Percentiles rank a stretch among this genome's conserved stretches.
These are phyloP conservation scores for Scophthalmus maximus DNA, from an alignment of 2,113 vertebrate species.

Conservation along the genomic window DNA sequence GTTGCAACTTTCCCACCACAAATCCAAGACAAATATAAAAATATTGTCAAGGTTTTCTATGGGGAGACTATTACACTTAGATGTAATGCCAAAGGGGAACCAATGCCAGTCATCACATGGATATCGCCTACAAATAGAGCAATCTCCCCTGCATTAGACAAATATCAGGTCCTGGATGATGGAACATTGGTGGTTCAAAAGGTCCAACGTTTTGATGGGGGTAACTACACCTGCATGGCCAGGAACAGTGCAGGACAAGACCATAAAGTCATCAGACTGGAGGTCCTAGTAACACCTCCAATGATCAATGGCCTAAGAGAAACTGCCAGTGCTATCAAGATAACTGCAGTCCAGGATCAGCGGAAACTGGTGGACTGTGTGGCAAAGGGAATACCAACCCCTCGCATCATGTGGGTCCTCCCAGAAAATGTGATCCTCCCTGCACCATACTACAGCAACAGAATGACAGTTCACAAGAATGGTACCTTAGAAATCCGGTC, in stretches of 20 bases:
- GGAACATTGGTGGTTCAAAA: slow-evolving; percentile 89
- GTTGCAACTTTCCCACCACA: slow-evolving; percentile 79
- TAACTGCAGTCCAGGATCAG: slow-evolving; percentile 79
- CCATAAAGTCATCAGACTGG: slow-evolving; percentile 78
- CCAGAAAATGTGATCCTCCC: slow-evolving; percentile 90
- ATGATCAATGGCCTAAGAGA: slow-evolving; percentile 83
- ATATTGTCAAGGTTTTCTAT: slow-evolving; percentile 80
- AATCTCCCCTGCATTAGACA: slow-evolving; percentile 82
- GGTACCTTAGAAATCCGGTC: slow-evolving; percentile 89
- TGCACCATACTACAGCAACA: slow-evolving; percentile 87
- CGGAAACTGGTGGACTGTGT: slow-evolving; percentile 85
- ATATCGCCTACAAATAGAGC: slow-evolving; percentile 86
- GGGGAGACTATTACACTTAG: slow-evolving; percentile 82
- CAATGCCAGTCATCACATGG: slow-evolving; percentile 86
- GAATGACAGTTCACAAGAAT: slow-evolving; percentile 89
- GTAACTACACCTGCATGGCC: slow-evolving; percentile 91
- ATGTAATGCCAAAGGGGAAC: slow-evolving; percentile 87
- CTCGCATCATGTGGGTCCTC: slow-evolving; percentile 88
- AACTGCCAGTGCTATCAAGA: slow-evolving; percentile 74
- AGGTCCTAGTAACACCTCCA: slow-evolving; percentile 84
- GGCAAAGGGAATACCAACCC: slow-evolving; percentile 85
- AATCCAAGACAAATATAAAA: slow-evolving; percentile 79
- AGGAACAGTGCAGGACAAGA: slow-evolving; percentile 88
- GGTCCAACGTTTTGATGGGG: slow-evolving; percentile 88
- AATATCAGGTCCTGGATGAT: slow-evolving; percentile 85